phyloP scores from a whole-genome alignment of 1,140 invertebrate genomes.

The Hyposmocoma kahamanoa region DNA sequence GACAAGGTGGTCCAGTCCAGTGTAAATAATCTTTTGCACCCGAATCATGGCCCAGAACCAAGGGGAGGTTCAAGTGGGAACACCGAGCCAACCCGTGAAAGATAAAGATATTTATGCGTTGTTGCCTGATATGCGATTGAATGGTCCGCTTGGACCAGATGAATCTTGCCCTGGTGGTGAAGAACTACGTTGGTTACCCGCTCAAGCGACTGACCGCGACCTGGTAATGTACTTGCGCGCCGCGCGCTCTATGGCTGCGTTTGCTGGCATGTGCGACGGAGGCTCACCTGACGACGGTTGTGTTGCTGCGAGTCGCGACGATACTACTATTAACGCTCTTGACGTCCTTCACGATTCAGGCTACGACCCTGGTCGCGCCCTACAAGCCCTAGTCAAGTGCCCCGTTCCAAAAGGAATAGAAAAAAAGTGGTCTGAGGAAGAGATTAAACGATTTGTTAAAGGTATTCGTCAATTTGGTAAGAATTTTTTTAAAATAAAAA shows the following conservation, averaged over 20 bases:
- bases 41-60: constrained; percentile 68
- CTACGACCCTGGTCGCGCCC: constrained; percentile 95
- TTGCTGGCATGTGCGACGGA: constrained; percentile 97
- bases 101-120: constrained; percentile 78
- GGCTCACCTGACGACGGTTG: constrained; percentile 97
- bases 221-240: constrained; percentile 97
- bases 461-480: constrained; percentile 98
- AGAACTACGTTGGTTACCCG: constrained; percentile 94
- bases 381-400: constrained; percentile 97
- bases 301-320: constrained; percentile 95
- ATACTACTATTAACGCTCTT: constrained; percentile 97
- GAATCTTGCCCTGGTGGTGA: constrained; percentile 86
- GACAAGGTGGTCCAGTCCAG: constrained; percentile 38
- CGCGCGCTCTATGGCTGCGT: constrained; percentile 95
- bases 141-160: constrained; percentile 80
- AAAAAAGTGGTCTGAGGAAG: constrained; percentile 98
- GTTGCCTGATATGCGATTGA: constrained; percentile 80
- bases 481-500: constrained; percentile 98
- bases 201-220: constrained; percentile 93
- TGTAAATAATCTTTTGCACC: constrained; percentile 46
- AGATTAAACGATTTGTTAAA: constrained; percentile 98
- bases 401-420: constrained; percentile 97
- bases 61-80: constrained; percentile 68
- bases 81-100: constrained; percentile 66
- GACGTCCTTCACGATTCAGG: constrained; percentile 95